Base-by-base conservation (phyloP, 1,140 invertebrate genomes). In the Scaptodrosophila lebanonensis region DNA sequence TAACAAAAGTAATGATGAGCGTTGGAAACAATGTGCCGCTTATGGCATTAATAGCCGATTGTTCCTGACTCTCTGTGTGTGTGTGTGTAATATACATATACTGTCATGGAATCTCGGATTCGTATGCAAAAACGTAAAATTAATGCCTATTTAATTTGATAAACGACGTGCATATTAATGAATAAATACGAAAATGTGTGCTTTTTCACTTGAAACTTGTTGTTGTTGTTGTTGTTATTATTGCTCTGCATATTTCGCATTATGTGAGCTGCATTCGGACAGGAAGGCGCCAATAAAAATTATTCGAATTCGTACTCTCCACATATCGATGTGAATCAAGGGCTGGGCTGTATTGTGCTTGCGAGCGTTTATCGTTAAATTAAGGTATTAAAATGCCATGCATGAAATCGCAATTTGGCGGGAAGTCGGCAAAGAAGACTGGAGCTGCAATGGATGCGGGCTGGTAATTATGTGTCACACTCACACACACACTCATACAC, bases 101-200 rank as follows among this genome's bases (percentile, higher is more conserved):
- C 1, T 43, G 3, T 50, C 6, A 17, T 29, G 27, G 45, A 35
- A 33, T 39, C 29, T 11, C 9, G 15, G 40, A 5, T 16, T 9
- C 17, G 4, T 42, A 11, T 36, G 38, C 22, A 16, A 29, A 18
- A 49, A 18, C 39, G 20, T 17, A 49, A 58, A 50, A 58, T 63
- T 42, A 53, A 43, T 64, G 56, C 32, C 38, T 58, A 58, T 63
- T 63, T 47, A 63, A 63, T 63, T 51, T 63, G 53, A 63, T 63
- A 63, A 63, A 63, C 49, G 53, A 40, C 15, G 30, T 13, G 45
- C 12, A 63, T 45, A 63, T 63, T 63, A 63, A 63, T 52, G 60
- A 45, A 51, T 63, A 63, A 50, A 63, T 45, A 33, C 59, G 29
- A 45, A 59, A 17, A 39, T 60, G 59, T 27, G 29, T 27, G 50